Evolutionary conservation across 2,113 vertebrate species (phyloP).

Genomic region (Sminthopsis crassicaudata): DNA sequence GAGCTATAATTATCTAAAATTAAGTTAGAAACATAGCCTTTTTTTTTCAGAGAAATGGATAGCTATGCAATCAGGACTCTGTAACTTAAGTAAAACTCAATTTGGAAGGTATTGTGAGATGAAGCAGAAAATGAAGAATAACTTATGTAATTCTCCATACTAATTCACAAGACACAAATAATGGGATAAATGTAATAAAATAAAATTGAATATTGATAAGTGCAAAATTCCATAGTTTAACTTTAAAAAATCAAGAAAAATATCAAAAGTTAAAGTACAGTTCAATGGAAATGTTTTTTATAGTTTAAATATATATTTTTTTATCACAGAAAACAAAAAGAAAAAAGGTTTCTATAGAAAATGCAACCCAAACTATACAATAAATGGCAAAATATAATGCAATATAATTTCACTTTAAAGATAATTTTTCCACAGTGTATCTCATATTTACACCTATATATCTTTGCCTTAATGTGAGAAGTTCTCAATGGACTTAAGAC

Average conservation of each 20-base stretch:
- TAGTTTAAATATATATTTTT: background rate
- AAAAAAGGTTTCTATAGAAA: background rate
- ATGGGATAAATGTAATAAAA: background rate
- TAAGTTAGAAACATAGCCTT: background rate
- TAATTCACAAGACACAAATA: background rate
- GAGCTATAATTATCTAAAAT: background rate
- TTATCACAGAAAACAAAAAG: background rate
- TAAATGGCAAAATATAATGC: background rate
- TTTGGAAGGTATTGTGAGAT: background rate
- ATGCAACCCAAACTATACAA: background rate
- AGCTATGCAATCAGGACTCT: background rate
- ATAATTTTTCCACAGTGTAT: background rate
- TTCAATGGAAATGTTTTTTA: no score
- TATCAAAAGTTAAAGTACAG: background rate
- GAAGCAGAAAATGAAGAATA: background rate
- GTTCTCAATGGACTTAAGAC: background rate
- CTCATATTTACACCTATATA: background rate
- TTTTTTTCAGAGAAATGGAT: background rate
- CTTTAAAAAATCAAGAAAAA: background rate
- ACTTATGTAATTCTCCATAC: background rate
- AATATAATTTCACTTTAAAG: background rate
- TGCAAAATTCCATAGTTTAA: background rate
- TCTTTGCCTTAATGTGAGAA: background rate
- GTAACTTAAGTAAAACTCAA: background rate
- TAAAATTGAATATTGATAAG: background rate